Evolutionary conservation across 92 coral and sea anemone species (phyloP), one percentile per base, ranked within the genome.

Genomic region (Scolanthus callimorphus): DNA sequence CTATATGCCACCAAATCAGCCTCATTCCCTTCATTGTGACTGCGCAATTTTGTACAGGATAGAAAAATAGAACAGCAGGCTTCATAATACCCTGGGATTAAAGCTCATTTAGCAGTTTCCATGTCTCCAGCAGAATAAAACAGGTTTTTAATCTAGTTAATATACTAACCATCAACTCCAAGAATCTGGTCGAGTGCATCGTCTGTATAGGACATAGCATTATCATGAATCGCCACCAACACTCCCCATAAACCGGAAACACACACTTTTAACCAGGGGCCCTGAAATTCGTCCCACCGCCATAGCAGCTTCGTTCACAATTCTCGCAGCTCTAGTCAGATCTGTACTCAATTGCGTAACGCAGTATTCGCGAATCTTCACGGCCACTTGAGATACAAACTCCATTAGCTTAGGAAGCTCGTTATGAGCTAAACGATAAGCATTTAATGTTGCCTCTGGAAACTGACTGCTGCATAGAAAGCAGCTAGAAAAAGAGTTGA

Each of bases 161-260:
- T 34, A 34, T 6, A 6, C 43, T 34, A 34, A 86, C 95, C 95
- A 65, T 86, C 85, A 49, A 64, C 57, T 39, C 95, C 95, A 15
- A 86, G 79, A 6, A 77, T 53, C 63, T 81, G 95, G 47, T 81
- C 67, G 55, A 86, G 57, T 29, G 77, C 71, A 12, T 86, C 95
- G 39, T 86, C 95, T 8, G 95, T 86, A 24, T 86, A 86, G 1
- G 78, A 59, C 95, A 81, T 86, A 10, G 85, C 89, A 63, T 77
- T 86, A 28, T 67, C 72, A 58, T 86, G 85, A 27, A 86, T 67
- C 53, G 74, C 63, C 34, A 62, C 55, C 64, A 81, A 55, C 20
- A 57, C 54, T 17, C 71, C 78, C 27, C 71, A 50, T 3, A 77
- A n/a, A 85, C 2, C 37, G 51, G 27, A 59, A 56, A 28, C 66